These are phyloP conservation scores for Petrocephalus sullivani DNA, from an alignment of 2,797 vertebrate genomes.

Conservation along the genomic window DNA sequence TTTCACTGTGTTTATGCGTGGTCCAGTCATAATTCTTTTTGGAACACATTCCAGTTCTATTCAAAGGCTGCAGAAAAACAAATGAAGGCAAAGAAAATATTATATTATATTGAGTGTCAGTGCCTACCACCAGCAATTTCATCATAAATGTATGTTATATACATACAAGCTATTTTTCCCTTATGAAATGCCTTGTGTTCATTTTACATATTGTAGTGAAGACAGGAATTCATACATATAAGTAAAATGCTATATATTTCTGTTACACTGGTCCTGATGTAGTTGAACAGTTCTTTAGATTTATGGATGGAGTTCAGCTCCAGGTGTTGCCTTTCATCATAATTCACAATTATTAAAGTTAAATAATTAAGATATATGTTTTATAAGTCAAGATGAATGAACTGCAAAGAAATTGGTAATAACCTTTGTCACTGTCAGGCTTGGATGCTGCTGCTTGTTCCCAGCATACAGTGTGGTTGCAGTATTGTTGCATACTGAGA, in stretches of 20 bases:
- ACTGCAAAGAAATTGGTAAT: neutral
- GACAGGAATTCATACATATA: neutral
- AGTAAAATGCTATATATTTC: neutral
- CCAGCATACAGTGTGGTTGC: neutral
- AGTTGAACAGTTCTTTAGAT: neutral
- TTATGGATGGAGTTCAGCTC: neutral
- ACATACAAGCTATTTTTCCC: neutral
- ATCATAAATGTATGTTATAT: neutral
- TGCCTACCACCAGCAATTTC: neutral
- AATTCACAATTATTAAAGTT: neutral
- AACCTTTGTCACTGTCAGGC: neutral
- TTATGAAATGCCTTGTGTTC: neutral
- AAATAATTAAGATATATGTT: neutral
- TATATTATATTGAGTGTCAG: neutral
- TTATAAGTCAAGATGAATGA: neutral
- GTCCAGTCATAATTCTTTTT: slow-evolving; percentile 1
- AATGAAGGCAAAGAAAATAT: neutral
- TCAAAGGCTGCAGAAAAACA: neutral
- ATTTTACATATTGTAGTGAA: neutral
- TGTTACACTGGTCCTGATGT: neutral
- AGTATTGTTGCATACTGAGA: neutral
- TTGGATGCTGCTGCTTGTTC: neutral
- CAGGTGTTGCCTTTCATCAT: neutral
- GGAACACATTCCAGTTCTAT: slow-evolving; percentile 1
- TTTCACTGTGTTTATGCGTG: neutral